These are phyloP conservation scores for Gisinianus flammeolus DNA, from an alignment of 2,888 invertebrate genomes.

Conservation along the genomic window DNA sequence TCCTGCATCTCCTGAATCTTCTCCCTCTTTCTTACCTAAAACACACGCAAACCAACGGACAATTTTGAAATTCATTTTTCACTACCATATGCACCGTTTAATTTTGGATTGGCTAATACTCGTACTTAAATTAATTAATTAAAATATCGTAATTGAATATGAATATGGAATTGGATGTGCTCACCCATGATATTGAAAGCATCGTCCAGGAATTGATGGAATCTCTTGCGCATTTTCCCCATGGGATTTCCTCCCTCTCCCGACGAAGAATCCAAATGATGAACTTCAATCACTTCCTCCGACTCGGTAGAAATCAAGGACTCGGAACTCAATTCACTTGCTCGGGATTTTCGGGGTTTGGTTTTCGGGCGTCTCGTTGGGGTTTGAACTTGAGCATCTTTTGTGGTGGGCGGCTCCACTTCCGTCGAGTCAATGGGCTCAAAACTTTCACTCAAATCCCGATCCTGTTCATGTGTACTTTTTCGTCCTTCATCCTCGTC, in stretches of 20 bases:
- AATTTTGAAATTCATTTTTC: too few relatives aligned
- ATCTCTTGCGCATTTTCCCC: conserved; percentile 69
- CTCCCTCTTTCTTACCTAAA: conserved; percentile 30
- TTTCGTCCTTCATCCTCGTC: background rate
- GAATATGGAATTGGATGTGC: background rate
- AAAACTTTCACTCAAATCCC: conserved; percentile 21
- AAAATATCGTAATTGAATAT: too few relatives aligned
- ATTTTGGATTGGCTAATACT: background rate
- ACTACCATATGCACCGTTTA: background rate
- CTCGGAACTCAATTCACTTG: conserved; percentile 29
- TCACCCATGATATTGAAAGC: conserved; percentile 70
- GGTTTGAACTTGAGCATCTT: conserved; percentile 39
- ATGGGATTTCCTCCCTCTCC: conserved; percentile 52
- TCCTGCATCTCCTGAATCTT: conserved; percentile 40
- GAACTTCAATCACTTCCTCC: conserved; percentile 40
- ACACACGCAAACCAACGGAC: too few relatives aligned
- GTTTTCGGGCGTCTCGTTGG: conserved; percentile 12
- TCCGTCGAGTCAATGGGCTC: background rate
- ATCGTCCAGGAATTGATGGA: conserved; percentile 79
- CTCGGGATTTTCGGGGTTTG: background rate
- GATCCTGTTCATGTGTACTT: conserved; percentile 4
- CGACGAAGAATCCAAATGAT: conserved; percentile 22
- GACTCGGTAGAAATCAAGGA: conserved; percentile 39
- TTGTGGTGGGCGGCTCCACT: background rate
- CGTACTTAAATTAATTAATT: too few relatives aligned